Evolutionary conservation across 2,888 invertebrate genomes (phyloP).

Genomic region (Epiblema foenella): DNA sequence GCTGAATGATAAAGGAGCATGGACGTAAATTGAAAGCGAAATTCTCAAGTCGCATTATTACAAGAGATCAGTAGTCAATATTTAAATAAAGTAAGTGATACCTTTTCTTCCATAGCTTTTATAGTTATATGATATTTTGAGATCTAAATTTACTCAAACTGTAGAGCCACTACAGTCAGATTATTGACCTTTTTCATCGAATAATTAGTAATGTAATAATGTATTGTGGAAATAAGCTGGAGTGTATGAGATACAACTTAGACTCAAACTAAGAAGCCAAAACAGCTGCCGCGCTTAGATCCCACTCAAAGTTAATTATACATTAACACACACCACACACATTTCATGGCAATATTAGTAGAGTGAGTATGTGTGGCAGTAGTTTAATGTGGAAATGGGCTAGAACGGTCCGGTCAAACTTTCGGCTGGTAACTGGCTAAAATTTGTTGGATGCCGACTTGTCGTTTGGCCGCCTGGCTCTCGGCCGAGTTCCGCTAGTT

Average conservation of each 20-base stretch:
- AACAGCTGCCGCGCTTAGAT: neutral
- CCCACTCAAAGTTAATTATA: neutral
- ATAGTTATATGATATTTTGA: too few relatives aligned
- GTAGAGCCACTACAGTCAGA: too few relatives aligned
- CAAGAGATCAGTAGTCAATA: neutral
- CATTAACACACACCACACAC: neutral
- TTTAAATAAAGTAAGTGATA: neutral
- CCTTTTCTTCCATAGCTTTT: neutral
- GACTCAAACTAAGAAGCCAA: neutral
- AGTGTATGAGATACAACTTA: neutral
- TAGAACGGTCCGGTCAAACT: slow-evolving; percentile 37
- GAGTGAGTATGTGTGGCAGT: slow-evolving; percentile 1
- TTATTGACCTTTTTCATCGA: too few relatives aligned
- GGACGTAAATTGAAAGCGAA: slow-evolving; percentile 9
- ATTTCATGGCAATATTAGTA: neutral
- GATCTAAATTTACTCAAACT: too few relatives aligned
- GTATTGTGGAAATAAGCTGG: neutral
- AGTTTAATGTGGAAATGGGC: slow-evolving; percentile 33
- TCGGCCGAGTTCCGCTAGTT: slow-evolving; percentile 52
- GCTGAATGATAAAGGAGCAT: slow-evolving; percentile 22
- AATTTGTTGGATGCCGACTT: slow-evolving; percentile 67
- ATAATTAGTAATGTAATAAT: too few relatives aligned
- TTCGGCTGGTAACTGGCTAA: slow-evolving; percentile 52
- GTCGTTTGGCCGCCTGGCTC: slow-evolving; percentile 51
- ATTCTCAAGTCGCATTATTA: neutral